Percentiles rank a stretch among this genome's conserved stretches.
Conservation (phyloP, 2,113 vertebrate genomes). For the Hemiscyllium ocellatum region DNA sequence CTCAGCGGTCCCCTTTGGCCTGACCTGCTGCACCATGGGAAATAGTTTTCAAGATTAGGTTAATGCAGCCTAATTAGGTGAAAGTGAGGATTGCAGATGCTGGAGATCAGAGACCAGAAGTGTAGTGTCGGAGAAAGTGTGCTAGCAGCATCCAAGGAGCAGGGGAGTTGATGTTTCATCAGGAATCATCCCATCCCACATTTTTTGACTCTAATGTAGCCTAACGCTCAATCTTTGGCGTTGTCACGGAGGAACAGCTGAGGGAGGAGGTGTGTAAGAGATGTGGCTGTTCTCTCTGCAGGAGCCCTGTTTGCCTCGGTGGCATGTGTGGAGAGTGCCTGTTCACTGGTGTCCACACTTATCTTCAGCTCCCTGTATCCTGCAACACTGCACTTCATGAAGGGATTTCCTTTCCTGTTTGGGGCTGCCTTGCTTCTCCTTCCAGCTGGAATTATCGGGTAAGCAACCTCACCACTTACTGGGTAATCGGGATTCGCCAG, state of each 20-base stretch:
- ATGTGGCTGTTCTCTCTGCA: constrained; percentile 43
- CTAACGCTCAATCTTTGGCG: not conserved
- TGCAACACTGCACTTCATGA: constrained; percentile 78
- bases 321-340: constrained; percentile 76
- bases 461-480: constrained; percentile 43
- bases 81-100: too few species aligned
- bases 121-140: too few species aligned
- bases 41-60: not conserved
- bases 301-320: constrained; percentile 83
- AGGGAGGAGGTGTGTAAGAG: not conserved
- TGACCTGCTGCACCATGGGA: not conserved
- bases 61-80: not conserved
- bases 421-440: constrained; percentile 74
- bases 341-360: constrained; percentile 65
- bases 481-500: not conserved
- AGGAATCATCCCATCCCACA: too few species aligned
- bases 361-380: constrained; percentile 86
- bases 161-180: too few species aligned
- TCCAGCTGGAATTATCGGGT: constrained; percentile 79
- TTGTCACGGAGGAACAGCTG: not conserved
- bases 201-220: too few species aligned
- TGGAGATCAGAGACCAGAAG: too few species aligned
- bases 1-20: not conserved
- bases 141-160: too few species aligned
- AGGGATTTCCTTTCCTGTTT: constrained; percentile 84